phyloP scores from a whole-genome alignment of 2,888 invertebrate genomes.

The Cephus spinipes region DNA sequence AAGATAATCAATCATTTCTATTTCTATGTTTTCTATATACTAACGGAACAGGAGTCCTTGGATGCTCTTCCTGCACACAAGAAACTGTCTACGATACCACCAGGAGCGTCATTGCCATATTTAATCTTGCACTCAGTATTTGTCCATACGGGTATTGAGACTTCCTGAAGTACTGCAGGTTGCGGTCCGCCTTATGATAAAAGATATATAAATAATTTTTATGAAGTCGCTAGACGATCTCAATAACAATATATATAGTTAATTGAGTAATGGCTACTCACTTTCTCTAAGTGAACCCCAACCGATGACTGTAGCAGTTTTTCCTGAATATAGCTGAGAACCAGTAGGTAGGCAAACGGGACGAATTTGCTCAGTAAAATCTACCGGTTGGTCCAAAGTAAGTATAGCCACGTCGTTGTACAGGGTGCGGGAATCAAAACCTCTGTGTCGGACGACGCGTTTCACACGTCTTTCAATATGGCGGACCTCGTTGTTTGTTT shows the following conservation, averaged over 20 bases:
- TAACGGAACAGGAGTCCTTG: conserved; percentile 91
- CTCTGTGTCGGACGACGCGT: conserved; percentile 85
- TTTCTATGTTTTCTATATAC: conserved; percentile 57
- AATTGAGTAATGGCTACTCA: conserved; percentile 61
- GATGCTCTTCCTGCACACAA: conserved; percentile 87
- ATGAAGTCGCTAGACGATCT: not conserved
- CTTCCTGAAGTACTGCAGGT: conserved; percentile 84
- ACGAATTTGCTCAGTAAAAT: conserved; percentile 77
- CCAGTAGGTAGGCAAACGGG: conserved; percentile 83
- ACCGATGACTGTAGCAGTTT: conserved; percentile 84
- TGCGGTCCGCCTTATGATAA: conserved; percentile 79
- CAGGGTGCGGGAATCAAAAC: conserved; percentile 85
- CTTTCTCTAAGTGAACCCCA: conserved; percentile 89
- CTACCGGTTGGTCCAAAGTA: conserved; percentile 81
- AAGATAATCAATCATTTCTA: not conserved
- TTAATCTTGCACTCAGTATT: conserved; percentile 82
- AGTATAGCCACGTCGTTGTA: conserved; percentile 88
- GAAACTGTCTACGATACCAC: conserved; percentile 89
- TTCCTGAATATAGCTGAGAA: conserved; percentile 75
- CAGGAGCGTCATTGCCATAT: conserved; percentile 88
- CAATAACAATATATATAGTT: not conserved
- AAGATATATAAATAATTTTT: conserved; percentile 4
- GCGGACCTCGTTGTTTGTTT: conserved; percentile 78
- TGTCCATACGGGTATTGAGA: conserved; percentile 85
- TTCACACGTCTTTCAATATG: conserved; percentile 85